Base-by-base conservation (phyloP, 1,140 invertebrate genomes). In the Thaumetopoea pityocampa region DNA sequence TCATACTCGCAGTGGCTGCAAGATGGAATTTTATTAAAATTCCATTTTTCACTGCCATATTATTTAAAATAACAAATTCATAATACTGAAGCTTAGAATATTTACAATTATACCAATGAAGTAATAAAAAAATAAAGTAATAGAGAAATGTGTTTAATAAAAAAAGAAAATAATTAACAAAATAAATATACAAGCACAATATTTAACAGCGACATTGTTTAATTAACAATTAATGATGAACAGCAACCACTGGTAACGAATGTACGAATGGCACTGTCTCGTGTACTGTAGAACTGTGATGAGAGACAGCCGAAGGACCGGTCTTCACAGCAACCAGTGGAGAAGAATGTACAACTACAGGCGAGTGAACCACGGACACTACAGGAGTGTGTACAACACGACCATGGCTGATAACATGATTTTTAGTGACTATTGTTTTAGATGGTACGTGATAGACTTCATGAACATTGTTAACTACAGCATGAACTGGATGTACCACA, bases 321-420 rank as follows among this genome's bases (percentile, higher is more conserved):
- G 66, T 56, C 43, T 67, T 67, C 28, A 69, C 64, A 6, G 62
- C 34, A 1, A 65, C 42, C 1, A 54, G 11, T 20, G 71, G 62
- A 5, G 68, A 48, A 3, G 70, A 60, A 33, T 71, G 66, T 2
- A 74, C 61, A 4, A 74, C 48, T n/a, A n/a, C n/a, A 15, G 68
- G 68, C 4, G 61, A 51, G 9, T 67, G 57, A 41, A 62, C 56
- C 14, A 60, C 47, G n/a, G 59, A 57, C 1, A 54, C 40, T 6
- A 60, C 22, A 2, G 55, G 45, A 8, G 36, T 14, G 26, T 60
- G 55, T 2, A 53, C 38, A 5, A 61, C 12, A 2, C 54, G 38
- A 5, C 67, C 64, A 29, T 85, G 67, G 66, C 84, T 72, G 27
- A 81, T 60, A 23, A 73, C 52, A 24, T 77, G 62, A 41, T 58